These are phyloP conservation scores for Coleophora deauratella DNA, from an alignment of 2,888 invertebrate genomes.

Conservation along the genomic window DNA sequence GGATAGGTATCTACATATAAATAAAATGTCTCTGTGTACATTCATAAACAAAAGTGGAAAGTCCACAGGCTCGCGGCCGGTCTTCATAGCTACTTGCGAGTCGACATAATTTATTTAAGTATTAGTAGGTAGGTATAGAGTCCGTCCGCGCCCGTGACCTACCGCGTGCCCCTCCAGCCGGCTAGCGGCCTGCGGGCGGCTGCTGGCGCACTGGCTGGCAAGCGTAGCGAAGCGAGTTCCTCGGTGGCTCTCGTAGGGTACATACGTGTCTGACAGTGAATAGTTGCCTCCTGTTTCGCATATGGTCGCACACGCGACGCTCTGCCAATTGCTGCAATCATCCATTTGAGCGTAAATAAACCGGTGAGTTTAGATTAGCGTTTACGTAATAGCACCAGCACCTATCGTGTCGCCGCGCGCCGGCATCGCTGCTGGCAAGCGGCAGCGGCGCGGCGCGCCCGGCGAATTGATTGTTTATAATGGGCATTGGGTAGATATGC, in stretches of 20 bases:
- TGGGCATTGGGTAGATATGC: too few relatives aligned
- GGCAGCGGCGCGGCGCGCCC: too few relatives aligned
- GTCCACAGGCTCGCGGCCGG: conserved; percentile 6
- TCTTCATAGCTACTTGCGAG: too few relatives aligned
- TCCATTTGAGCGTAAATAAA: conserved; percentile 70
- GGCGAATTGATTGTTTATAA: too few relatives aligned
- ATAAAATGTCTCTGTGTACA: conserved; percentile 4
- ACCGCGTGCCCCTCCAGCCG: conserved; percentile 49
- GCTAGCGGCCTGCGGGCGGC: too few relatives aligned
- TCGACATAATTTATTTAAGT: conserved; percentile 2
- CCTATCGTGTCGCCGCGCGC: conserved; percentile 4
- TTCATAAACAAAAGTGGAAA: conserved; percentile 1
- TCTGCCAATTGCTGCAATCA: conserved; percentile 64
- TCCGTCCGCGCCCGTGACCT: conserved; percentile 29
- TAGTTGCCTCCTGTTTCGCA: conserved; percentile 25
- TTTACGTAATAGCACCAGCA: conserved; percentile 39
- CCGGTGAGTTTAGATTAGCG: conserved; percentile 51
- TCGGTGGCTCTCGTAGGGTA: conserved; percentile 5
- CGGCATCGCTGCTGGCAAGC: too few relatives aligned
- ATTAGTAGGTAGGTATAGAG: conserved; percentile 28
- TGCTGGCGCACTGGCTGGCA: conserved; percentile 47
- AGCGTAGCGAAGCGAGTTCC: too few relatives aligned
- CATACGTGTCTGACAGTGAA: conserved; percentile 1
- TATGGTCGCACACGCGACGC: conserved; percentile 65
- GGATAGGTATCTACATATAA: neutral